Conservation (phyloP, 1,140 invertebrate genomes). For the Neuroterus valhalla region DNA sequence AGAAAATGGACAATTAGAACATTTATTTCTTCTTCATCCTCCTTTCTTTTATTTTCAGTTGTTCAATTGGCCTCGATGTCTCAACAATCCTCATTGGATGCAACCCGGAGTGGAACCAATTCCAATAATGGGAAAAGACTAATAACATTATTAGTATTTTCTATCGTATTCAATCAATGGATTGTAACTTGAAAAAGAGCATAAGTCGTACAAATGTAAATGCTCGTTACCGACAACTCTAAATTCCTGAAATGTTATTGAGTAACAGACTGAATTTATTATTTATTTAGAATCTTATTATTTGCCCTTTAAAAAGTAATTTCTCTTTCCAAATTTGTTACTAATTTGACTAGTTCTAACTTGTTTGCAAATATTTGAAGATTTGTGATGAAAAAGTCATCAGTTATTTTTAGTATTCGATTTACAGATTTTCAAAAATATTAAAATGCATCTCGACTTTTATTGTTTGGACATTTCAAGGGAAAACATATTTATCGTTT, state of each 20-base stretch:
- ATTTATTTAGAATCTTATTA: constrained; percentile 46
- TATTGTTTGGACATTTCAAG: neutral
- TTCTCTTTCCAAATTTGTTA: too few relatives aligned
- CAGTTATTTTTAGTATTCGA: neutral
- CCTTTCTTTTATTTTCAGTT: constrained; percentile 40
- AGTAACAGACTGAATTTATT: constrained; percentile 19
- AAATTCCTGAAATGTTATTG: neutral
- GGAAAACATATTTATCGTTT: neutral
- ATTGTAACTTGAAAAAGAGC: too few relatives aligned
- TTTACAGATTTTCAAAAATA: neutral
- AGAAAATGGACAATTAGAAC: neutral
- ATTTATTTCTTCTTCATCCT: neutral
- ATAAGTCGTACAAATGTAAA: too few relatives aligned
- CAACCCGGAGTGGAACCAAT: constrained; percentile 35
- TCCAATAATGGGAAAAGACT: neutral
- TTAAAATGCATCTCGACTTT: neutral
- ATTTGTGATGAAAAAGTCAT: neutral
- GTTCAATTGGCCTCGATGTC: constrained; percentile 57
- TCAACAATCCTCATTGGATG: constrained; percentile 48
- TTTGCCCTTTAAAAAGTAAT: constrained; percentile 40
- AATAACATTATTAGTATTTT: neutral
- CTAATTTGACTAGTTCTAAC: neutral
- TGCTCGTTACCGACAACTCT: too few relatives aligned
- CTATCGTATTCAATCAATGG: neutral
- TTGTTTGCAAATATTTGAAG: constrained; percentile 22